Base-by-base conservation (phyloP, 2,888 invertebrate species). In the Eueremaeus valkanovi region DNA sequence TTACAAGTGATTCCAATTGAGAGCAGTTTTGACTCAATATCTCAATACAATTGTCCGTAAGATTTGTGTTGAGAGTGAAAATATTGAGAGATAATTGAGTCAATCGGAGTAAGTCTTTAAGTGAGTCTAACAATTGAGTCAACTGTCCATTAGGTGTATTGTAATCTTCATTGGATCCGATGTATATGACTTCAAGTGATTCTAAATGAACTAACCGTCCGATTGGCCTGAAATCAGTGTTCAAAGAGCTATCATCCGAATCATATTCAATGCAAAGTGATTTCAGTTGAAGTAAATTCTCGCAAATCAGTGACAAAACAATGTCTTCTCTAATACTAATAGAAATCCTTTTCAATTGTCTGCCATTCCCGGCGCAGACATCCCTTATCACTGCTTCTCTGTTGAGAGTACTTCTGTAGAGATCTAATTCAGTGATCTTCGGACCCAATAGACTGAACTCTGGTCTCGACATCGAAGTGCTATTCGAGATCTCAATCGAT, bases 361-460 rank as follows among this genome's bases (percentile, higher is more conserved):
- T 42, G 3, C 68, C 68, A 11, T 68, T 68, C 11, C 68, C 68
- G 11, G 8, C 13, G 21, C 68, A 68, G 24, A 68, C 3, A 6
- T 68, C 68, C 24, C n/a, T n/a, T n/a, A 42, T 68, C 6, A 68
- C 24, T n/a, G n/a, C 21, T 11, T n/a, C 9, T 8, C 24, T 40
- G 2, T 6, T 13, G 40, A 9, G 24, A 5, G 13, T 24, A 68
- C 68, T 42, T 1, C 42, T 24, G 3, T 24, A 24, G 1, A 40
- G 11, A 33, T 24, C 3, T 8, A 68, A 21, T 68, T 68, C 40
- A 6, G 8, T 36, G 18, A 68, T 42, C n/a, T 68, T 68, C 1
- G n/a, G 68, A 40, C 68, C 68, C 33, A 68, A 68, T 68, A 40
- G 1, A 21, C 24, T 21, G 40, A 68, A 68, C 1, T 68, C n/a